Percentiles rank a stretch among this genome's conserved stretches.
These are phyloP conservation scores for Hydriomena furcata DNA, from an alignment of 2,888 invertebrate species.

Conservation along the genomic window DNA sequence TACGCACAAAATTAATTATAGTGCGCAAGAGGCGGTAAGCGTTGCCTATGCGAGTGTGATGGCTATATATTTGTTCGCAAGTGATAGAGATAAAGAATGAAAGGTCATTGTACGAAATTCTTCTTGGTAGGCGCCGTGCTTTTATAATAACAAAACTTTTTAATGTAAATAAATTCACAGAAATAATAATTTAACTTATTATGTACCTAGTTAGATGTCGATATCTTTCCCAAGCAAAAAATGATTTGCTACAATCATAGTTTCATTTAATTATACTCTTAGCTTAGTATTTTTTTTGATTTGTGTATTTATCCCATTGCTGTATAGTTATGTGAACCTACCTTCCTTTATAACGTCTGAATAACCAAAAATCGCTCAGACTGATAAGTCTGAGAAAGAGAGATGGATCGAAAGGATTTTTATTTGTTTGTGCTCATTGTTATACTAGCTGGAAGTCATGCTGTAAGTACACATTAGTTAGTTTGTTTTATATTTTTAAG, in stretches of 20 bases:
- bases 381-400: constrained; percentile 24
- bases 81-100: too few relatives aligned
- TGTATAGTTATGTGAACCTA: constrained; percentile 18
- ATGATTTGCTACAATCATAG: not conserved
- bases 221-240: not conserved
- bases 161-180: too few relatives aligned
- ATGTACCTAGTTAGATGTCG: too few relatives aligned
- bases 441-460: constrained; percentile 44
- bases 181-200: too few relatives aligned
- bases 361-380: constrained; percentile 22
- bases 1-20: too few relatives aligned
- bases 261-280: not conserved
- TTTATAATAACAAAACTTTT: too few relatives aligned
- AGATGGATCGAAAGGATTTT: constrained; percentile 39
- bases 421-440: constrained; percentile 45
- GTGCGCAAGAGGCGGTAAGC: too few relatives aligned
- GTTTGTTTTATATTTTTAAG: too few relatives aligned
- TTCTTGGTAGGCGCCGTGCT: too few relatives aligned
- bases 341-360: constrained; percentile 31
- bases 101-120: too few relatives aligned
- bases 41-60: too few relatives aligned
- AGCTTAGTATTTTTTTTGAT: not conserved
- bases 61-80: too few relatives aligned
- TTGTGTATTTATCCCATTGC: constrained; percentile 17
- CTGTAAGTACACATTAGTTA: constrained; percentile 52